These are phyloP conservation scores for Pachliopta kotzebuea DNA, from an alignment of 2,888 invertebrate species.

Conservation along the genomic window DNA sequence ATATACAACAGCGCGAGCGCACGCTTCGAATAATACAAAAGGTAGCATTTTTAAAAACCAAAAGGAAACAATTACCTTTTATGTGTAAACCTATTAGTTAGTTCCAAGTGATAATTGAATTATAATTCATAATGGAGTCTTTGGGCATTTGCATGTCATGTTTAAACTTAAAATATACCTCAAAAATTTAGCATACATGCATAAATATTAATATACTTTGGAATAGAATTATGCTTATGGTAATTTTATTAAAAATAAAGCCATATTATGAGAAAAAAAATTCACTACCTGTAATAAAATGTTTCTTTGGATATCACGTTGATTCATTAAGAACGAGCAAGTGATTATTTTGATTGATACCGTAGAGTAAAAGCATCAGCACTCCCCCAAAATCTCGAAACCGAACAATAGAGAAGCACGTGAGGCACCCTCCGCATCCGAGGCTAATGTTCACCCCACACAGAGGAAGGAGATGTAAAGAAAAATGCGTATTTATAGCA, in stretches of 20 bases:
- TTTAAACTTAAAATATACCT: neutral
- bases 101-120: conserved; percentile 34
- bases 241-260: no score
- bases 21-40: conserved; percentile 61
- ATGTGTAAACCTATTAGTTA: conserved; percentile 51
- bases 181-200: neutral
- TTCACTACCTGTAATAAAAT: conserved; percentile 45
- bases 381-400: conserved; percentile 78
- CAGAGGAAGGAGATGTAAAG: conserved; percentile 77
- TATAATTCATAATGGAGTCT: neutral
- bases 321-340: conserved; percentile 72
- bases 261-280: no score
- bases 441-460: conserved; percentile 76
- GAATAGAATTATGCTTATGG: neutral
- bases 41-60: conserved; percentile 49
- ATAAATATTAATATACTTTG: neutral
- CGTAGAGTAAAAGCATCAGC: conserved; percentile 72
- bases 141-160: neutral
- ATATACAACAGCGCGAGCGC: conserved; percentile 51
- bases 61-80: conserved; percentile 74
- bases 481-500: conserved; percentile 81
- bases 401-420: conserved; percentile 73
- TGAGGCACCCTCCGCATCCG: conserved; percentile 71
- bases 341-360: conserved; percentile 79
- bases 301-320: conserved; percentile 66